These are phyloP conservation scores for Psammodynastes pulverulentus DNA, from an alignment of 2,113 vertebrate species.

Conservation along the genomic window DNA sequence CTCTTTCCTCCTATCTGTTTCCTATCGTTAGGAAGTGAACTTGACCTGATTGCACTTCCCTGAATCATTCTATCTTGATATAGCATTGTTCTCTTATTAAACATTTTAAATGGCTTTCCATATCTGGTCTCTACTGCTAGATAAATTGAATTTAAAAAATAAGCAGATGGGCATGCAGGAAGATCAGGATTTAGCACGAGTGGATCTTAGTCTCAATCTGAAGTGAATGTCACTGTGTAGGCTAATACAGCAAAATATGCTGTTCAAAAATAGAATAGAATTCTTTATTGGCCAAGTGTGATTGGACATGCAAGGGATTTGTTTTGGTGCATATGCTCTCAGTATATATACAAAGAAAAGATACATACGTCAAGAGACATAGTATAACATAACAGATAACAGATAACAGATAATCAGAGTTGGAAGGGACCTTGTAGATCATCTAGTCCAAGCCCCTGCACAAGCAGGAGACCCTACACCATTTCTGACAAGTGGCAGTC, in stretches of 20 bases:
- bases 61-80: background rate
- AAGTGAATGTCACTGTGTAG: background rate
- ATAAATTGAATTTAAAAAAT: background rate
- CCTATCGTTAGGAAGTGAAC: background rate
- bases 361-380: too few relatives aligned
- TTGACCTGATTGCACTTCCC: background rate
- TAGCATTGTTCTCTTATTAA: background rate
- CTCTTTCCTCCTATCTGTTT: background rate
- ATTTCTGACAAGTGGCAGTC: too few relatives aligned
- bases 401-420: too few relatives aligned
- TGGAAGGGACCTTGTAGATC: too few relatives aligned
- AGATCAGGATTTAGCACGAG: background rate
- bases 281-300: too few relatives aligned
- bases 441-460: too few relatives aligned
- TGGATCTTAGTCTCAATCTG: background rate
- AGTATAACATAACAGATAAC: too few relatives aligned
- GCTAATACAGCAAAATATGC: background rate
- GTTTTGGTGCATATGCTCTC: too few relatives aligned
- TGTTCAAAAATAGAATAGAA: background rate
- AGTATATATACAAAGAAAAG: too few relatives aligned
- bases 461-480: too few relatives aligned
- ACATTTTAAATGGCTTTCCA: background rate
- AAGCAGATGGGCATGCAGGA: background rate
- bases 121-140: background rate
- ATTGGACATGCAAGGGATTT: too few relatives aligned